Conservation (phyloP, 2,113 vertebrate species). For the Clarias gariepinus region DNA sequence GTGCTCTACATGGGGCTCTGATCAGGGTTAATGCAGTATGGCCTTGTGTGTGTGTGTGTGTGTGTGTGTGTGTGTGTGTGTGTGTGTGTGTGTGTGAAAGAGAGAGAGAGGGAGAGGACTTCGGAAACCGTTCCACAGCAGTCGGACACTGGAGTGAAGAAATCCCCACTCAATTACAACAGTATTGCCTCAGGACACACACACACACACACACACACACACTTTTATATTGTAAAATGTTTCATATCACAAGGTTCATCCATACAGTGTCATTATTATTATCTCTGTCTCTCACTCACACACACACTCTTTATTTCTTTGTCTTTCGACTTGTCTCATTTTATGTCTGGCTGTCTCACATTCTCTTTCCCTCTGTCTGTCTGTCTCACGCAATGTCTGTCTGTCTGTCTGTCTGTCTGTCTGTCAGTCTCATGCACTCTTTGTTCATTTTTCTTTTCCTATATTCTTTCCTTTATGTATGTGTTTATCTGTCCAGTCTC, state of each 20-base stretch:
- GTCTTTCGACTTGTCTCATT: background rate
- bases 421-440: background rate
- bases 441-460: no score
- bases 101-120: no score
- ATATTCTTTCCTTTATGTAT: background rate
- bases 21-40: conserved; percentile 46
- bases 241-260: background rate
- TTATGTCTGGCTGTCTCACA: background rate
- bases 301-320: background rate
- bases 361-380: background rate
- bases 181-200: conserved; percentile 42
- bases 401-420: background rate
- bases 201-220: conserved; percentile 32
- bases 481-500: background rate
- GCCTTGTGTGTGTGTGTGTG: conserved; percentile 36
- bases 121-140: background rate
- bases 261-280: background rate
- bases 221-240: background rate
- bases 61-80: conserved; percentile 37
- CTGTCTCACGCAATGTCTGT: no score
- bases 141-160: conserved; percentile 44
- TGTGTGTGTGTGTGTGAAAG: no score
- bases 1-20: conserved; percentile 34
- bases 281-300: background rate
- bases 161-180: conserved; percentile 54